phyloP scores from a whole-genome alignment of 2,797 vertebrate species.

The Rhadinocentrus ornatus region DNA sequence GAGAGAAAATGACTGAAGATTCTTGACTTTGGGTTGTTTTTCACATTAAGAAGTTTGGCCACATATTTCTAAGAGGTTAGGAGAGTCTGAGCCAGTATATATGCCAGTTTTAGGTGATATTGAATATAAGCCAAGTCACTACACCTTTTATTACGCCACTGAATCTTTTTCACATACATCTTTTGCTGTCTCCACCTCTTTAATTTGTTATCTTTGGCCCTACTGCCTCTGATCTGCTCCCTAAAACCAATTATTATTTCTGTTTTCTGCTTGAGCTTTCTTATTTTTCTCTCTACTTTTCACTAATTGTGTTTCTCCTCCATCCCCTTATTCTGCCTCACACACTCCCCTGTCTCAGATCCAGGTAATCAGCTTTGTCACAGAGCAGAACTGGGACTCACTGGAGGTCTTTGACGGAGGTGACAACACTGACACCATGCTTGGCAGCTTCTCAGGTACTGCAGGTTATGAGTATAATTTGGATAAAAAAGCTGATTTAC shows the following conservation, averaged over 20 bases:
- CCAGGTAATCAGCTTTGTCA: conserved; percentile 98
- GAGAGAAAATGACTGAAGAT: background rate
- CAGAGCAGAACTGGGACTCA: conserved; percentile 99
- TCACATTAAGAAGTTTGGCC: background rate
- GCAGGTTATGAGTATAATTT: conserved; percentile 3
- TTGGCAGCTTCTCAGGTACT: conserved; percentile 97
- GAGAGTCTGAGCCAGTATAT: background rate
- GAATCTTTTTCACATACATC: background rate
- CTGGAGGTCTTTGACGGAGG: conserved; percentile 97
- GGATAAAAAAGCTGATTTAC: background rate
- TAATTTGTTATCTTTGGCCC: conserved; percentile 13
- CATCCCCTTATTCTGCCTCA: conserved; percentile 1
- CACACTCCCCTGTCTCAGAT: conserved; percentile 81
- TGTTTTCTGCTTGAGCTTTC: background rate
- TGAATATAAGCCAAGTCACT: background rate
- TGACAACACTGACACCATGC: conserved; percentile 96
- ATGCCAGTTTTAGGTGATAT: background rate
- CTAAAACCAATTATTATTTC: background rate
- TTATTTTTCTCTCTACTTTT: background rate
- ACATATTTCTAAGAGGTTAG: background rate
- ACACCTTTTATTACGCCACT: conserved; percentile 4
- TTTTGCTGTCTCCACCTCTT: conserved; percentile 10
- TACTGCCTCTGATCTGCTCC: background rate
- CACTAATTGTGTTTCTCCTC: conserved; percentile 17
- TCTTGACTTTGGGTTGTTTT: conserved; percentile 4